Conservation (phyloP, 1,140 invertebrate species). For the Lucilia sericata region DNA sequence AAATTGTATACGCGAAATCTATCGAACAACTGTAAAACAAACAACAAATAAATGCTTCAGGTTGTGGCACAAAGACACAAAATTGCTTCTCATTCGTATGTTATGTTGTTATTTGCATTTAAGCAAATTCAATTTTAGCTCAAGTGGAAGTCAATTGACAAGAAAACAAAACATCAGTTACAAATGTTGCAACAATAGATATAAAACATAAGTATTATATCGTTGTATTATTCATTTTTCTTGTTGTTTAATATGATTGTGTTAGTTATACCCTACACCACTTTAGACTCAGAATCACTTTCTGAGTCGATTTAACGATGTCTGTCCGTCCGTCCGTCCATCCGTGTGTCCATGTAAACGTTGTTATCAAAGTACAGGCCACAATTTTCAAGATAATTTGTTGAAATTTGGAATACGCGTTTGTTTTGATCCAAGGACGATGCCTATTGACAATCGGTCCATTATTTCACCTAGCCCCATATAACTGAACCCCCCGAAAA, state of each 20-base stretch:
- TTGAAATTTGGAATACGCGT: too few species aligned
- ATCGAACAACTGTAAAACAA: background rate
- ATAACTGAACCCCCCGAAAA: too few species aligned
- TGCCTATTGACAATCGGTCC: too few species aligned
- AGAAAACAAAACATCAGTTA: constrained; percentile 28
- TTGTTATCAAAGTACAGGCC: too few species aligned
- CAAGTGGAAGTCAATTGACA: constrained; percentile 37
- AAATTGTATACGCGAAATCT: background rate
- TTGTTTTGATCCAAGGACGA: too few species aligned
- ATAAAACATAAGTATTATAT: background rate
- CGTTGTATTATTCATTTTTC: background rate
- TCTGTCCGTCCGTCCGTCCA: too few species aligned
- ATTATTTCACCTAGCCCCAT: too few species aligned
- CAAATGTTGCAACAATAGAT: background rate
- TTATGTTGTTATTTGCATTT: constrained; percentile 1
- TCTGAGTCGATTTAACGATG: too few species aligned
- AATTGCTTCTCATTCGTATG: background rate
- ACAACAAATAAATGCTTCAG: constrained; percentile 34
- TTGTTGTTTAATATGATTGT: background rate
- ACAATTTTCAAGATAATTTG: too few species aligned
- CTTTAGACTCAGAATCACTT: too few species aligned
- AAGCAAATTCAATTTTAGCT: constrained; percentile 27
- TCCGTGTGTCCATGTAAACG: too few species aligned
- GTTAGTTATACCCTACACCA: too few species aligned
- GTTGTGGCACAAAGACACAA: constrained; percentile 5